Evolutionary conservation across 2,113 vertebrate genomes (phyloP).

Genomic region (Campylorhamphus procurvoides): DNA sequence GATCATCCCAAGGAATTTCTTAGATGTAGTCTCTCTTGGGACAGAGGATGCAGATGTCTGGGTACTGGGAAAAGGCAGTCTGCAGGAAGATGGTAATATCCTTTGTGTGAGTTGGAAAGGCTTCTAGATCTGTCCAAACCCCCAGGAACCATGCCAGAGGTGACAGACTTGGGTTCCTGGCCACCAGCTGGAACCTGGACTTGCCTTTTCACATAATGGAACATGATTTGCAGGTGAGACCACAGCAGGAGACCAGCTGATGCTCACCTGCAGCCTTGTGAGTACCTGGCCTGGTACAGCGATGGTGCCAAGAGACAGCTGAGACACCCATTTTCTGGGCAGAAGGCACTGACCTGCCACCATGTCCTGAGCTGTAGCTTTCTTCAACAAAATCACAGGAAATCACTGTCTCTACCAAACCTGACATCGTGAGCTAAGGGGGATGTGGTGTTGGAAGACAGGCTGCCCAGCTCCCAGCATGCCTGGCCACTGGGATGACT

Average conservation of each 20-base stretch:
- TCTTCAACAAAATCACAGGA: neutral
- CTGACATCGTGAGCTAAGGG: neutral
- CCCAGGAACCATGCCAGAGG: rapidly evolving
- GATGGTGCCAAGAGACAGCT: neutral
- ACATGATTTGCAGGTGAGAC: neutral
- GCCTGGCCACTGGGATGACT: neutral
- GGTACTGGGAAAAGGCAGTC: neutral
- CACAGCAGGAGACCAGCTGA: neutral
- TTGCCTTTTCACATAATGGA: neutral
- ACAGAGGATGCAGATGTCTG: neutral
- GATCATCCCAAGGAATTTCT: neutral
- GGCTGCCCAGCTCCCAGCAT: neutral
- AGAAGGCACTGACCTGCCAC: neutral
- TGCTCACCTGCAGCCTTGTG: neutral
- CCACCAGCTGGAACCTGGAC: neutral
- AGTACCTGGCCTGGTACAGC: rapidly evolving
- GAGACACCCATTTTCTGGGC: neutral
- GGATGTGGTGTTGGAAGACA: neutral
- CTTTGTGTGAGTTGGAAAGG: neutral
- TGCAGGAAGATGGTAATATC: neutral
- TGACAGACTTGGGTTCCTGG: neutral
- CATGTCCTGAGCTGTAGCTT: neutral
- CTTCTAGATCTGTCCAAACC: neutral
- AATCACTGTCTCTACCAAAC: neutral
- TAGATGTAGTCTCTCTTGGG: rapidly evolving